Conservation (phyloP, 2,113 vertebrate genomes). For the Neodontobutis hainanensis region DNA sequence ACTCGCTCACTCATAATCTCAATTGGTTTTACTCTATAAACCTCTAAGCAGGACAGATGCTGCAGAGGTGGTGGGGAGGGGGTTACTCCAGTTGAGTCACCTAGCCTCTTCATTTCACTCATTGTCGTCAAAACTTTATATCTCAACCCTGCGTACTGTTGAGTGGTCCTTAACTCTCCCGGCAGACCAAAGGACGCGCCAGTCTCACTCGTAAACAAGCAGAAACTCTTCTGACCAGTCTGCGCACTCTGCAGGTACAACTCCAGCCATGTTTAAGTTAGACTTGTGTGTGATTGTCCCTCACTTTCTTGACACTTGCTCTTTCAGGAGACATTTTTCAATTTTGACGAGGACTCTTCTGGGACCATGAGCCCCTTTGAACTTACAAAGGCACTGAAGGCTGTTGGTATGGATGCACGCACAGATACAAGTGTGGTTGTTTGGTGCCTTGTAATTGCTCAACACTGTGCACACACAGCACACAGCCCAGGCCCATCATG, state of each 20-base stretch:
- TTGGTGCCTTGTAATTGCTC: too few species aligned
- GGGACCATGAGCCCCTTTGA: constrained; percentile 81
- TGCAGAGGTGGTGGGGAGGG: neutral
- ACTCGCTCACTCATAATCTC: neutral
- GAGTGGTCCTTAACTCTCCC: constrained; percentile 49
- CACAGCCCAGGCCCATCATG: constrained; percentile 38
- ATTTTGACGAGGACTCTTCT: constrained; percentile 79
- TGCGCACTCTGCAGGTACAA: constrained; percentile 75
- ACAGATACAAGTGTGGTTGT: constrained; percentile 12
- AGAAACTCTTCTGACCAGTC: constrained; percentile 62
- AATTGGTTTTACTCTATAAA: neutral
- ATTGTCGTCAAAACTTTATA: constrained; percentile 18
- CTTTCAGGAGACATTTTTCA: constrained; percentile 73
- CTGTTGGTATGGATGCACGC: constrained; percentile 64
- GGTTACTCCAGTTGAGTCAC: constrained; percentile 15
- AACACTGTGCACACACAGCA: constrained; percentile 44
- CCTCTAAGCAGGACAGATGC: neutral
- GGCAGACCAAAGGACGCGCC: constrained; percentile 70
- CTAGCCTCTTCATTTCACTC: constrained; percentile 11
- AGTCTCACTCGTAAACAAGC: constrained; percentile 74
- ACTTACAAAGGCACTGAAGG: constrained; percentile 70
- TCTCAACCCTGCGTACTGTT: constrained; percentile 15
- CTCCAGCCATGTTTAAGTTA: constrained; percentile 12
- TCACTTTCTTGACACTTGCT: constrained; percentile 9
- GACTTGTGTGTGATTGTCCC: neutral